Conservation (phyloP, 2,113 vertebrate species). For the Osmerus eperlanus region DNA sequence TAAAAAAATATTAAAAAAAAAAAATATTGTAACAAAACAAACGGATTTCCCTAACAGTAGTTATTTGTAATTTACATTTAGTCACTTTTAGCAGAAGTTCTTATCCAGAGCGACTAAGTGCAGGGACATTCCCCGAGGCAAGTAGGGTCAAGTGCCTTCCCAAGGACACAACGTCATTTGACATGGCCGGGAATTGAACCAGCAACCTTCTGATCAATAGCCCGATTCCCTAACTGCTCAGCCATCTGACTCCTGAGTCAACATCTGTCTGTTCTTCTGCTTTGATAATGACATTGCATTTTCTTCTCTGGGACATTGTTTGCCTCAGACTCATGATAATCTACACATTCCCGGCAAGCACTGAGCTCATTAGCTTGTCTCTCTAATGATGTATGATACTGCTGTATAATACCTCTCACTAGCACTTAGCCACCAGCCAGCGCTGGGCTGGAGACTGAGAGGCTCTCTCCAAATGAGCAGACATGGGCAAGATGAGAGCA, state of each 20-base stretch:
- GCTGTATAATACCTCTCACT: constrained; percentile 19
- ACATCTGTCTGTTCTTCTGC: constrained; percentile 37
- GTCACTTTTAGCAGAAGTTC: too few relatives aligned
- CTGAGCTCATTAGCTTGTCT: constrained; percentile 35
- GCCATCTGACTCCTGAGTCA: neutral
- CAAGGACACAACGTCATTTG: too few relatives aligned
- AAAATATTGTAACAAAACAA: too few relatives aligned
- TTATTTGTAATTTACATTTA: too few relatives aligned
- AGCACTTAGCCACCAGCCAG: constrained; percentile 36
- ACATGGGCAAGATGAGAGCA: constrained; percentile 18
- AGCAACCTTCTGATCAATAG: too few relatives aligned
- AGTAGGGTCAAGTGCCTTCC: too few relatives aligned
- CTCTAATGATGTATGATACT: constrained; percentile 49
- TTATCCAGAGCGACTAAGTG: too few relatives aligned
- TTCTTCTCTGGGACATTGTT: constrained; percentile 28
- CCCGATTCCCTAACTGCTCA: too few relatives aligned
- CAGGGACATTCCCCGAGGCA: too few relatives aligned
- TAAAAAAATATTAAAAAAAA: too few relatives aligned
- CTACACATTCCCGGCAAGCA: constrained; percentile 7
- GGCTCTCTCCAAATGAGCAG: constrained; percentile 22
- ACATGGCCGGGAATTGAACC: too few relatives aligned
- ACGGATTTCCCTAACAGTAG: too few relatives aligned
- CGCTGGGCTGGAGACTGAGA: constrained; percentile 32
- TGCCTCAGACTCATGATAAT: constrained; percentile 14
- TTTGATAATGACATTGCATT: constrained; percentile 39